Conservation (phyloP, 2,113 vertebrate species). For the Nannospalax galili region DNA sequence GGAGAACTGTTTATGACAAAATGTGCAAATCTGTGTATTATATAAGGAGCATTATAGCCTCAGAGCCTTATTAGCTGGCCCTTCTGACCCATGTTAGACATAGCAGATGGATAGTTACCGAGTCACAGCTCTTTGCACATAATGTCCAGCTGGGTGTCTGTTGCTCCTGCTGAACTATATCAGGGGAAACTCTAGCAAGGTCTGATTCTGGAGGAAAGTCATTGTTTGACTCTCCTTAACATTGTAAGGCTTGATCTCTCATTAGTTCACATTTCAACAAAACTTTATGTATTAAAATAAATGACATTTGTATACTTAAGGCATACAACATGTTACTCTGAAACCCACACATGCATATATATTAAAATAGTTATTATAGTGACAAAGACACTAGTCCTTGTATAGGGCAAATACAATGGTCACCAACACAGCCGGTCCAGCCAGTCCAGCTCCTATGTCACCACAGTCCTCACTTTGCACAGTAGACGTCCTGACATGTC, state of each 20-base stretch:
- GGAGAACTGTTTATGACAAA: no score
- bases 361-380: neutral
- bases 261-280: neutral
- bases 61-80: neutral
- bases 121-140: neutral
- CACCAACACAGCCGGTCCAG: no score
- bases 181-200: neutral
- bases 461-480: no score
- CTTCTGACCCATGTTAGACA: neutral
- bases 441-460: neutral
- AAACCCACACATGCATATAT: neutral
- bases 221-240: neutral
- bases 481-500: rapidly evolving
- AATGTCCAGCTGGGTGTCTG: no score
- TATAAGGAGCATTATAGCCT: neutral
- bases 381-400: neutral
- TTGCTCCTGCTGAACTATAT: neutral
- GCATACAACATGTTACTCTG: no score
- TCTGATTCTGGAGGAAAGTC: neutral
- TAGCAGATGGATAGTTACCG: neutral
- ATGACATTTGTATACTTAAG: no score
- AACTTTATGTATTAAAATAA: neutral
- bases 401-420: neutral
- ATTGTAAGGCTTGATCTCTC: neutral
- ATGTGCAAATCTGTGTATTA: neutral